Base-by-base conservation (phyloP, 2,113 vertebrate genomes). In the Hyla sarda region DNA sequence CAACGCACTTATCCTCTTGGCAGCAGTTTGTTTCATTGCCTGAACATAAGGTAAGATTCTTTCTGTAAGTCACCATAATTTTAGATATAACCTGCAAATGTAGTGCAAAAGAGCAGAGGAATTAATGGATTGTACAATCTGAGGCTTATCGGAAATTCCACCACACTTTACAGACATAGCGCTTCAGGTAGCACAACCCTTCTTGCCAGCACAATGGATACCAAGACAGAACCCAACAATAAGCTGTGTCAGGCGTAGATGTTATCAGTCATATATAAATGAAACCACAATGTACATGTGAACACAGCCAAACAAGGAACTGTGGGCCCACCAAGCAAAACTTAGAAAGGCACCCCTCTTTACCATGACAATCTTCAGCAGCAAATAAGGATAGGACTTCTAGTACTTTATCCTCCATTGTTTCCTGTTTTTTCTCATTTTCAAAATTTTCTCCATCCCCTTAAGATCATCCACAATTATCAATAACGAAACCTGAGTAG, bases 61-160 rank as follows among this genome's bases (percentile, higher is more conserved):
- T 93, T 73, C 88, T 90, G 88, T 95, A 89, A 77, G 56, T 92
- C 34, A 98, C 62, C 0, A 89, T 92, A 90, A 99, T 92, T 81
- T 89, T 90, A 82, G 89, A 78, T 17, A 0, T 0, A 0, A 82
- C 73, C 97, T 99, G 91, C 60, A 86, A 87, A 90, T 88, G 67
- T 54, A 87, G 65, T 2, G 21, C 76, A 78, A 54, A 34, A 37
- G 7, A 37, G 52, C 10, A 58, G 32, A 32, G 9, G 48, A n/a
- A 41, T 16, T 16, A 47, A 6, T 45, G 5, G n/a, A 28, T 28
- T 11, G 21, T 72, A 41, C 69, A 32, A 72, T 72, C 4, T 37
- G 19, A 14, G 48, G 48, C 7, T 11, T 7, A 13, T 50, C 13
- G 13, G 2, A 50, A 54, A 54, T 17, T 54, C 52, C 17, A 6